Conservation (phyloP, 2,888 invertebrate species). For the Pollenia griseotomentosa region DNA sequence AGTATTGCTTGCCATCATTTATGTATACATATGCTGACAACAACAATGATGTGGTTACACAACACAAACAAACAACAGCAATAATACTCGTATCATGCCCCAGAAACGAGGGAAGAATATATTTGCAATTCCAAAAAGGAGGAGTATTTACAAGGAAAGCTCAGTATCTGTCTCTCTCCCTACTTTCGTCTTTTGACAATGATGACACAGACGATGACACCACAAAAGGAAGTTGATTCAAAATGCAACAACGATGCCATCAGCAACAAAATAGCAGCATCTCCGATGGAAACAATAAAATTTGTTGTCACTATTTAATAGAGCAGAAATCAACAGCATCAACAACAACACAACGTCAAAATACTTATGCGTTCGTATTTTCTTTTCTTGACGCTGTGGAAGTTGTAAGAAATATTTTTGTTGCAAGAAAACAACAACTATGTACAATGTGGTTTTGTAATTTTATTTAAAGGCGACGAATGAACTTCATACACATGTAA, state of each 20-base stretch:
- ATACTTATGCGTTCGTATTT: background rate
- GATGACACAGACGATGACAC: slow-evolving; percentile 58
- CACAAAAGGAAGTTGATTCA: slow-evolving; percentile 62
- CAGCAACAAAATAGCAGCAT: slow-evolving; percentile 43
- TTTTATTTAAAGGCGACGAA: slow-evolving; percentile 56
- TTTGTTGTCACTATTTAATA: slow-evolving; percentile 61
- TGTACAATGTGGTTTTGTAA: slow-evolving; percentile 33
- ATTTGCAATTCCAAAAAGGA: slow-evolving; percentile 12
- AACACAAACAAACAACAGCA: slow-evolving; percentile 8
- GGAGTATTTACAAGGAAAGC: slow-evolving; percentile 22
- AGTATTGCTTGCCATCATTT: slow-evolving; percentile 51
- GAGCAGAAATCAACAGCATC: slow-evolving; percentile 57
- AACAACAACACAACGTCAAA: slow-evolving; percentile 17
- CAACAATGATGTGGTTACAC: slow-evolving; percentile 54
- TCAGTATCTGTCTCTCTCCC: background rate
- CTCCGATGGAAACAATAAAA: slow-evolving; percentile 56
- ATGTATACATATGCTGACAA: slow-evolving; percentile 56
- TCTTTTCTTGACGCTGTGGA: slow-evolving; percentile 19
- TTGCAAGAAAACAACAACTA: slow-evolving; percentile 18
- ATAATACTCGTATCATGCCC: slow-evolving; percentile 28
- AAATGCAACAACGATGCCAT: slow-evolving; percentile 5
- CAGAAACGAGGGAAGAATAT: slow-evolving; percentile 29
- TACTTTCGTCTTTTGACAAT: slow-evolving; percentile 28
- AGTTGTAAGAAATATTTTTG: slow-evolving; percentile 6
- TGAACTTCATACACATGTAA: background rate